Percentiles rank a stretch among this genome's conserved stretches.
Conservation (phyloP, 2,888 invertebrate species). For the Amiota communis region DNA sequence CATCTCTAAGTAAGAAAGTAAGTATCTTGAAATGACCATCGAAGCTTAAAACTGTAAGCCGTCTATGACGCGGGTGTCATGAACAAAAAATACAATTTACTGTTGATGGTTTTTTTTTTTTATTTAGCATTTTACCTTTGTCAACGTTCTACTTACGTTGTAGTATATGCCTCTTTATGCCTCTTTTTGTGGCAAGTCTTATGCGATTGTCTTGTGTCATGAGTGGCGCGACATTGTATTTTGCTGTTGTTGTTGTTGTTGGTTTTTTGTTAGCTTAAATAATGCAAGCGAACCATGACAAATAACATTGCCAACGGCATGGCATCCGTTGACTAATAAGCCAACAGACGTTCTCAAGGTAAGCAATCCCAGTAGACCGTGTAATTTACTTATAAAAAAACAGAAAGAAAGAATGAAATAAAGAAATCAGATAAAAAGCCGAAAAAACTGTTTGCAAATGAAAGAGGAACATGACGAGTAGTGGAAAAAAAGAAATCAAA, state of each 20-base stretch:
- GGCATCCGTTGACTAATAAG: conserved; percentile 17
- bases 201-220: background rate
- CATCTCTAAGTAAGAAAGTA: background rate
- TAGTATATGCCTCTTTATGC: background rate
- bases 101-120: background rate
- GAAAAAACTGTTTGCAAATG: background rate
- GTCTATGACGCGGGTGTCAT: background rate
- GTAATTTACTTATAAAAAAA: conserved; percentile 42
- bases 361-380: conserved; percentile 46
- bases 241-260: too few species aligned
- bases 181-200: background rate
- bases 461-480: background rate
- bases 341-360: conserved; percentile 43
- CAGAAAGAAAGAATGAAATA: background rate
- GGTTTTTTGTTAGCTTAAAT: conserved; percentile 2
- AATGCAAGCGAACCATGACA: conserved; percentile 24
- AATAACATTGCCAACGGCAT: conserved; percentile 10
- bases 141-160: background rate
- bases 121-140: background rate
- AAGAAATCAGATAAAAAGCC: background rate
- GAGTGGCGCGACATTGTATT: conserved; percentile 17
- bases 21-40: background rate
- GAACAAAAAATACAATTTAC: background rate
- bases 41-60: background rate
- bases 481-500: background rate